Evolutionary conservation across 1,140 invertebrate species (phyloP), one percentile per base, ranked within the genome.

Genomic region (Lucilia cuprina): DNA sequence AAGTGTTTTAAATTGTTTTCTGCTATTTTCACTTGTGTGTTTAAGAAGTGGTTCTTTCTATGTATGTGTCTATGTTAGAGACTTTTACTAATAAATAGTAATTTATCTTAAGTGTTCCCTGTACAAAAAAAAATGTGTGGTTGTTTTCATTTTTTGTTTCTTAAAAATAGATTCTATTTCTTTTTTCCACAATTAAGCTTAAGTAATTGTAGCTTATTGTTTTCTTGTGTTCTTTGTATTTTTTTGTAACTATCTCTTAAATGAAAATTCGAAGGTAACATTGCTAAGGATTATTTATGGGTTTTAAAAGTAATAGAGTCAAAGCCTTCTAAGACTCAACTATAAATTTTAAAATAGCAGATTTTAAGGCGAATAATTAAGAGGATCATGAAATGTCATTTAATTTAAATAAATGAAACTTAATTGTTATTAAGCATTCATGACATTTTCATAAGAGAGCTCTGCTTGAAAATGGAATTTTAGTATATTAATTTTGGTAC

Each of bases 31-130:
- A 60, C 55, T 70, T 19, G 65, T 25, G 65, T 41, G 5, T n/a
- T n/a, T n/a, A n/a, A n/a, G n/a, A n/a, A n/a, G n/a, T n/a, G n/a
- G n/a, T n/a, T n/a, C n/a, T n/a, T n/a, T 10, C 19, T 25, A n/a
- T 13, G n/a, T 77, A 41, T 41, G 41, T 41, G 74, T 41, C 7
- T 34, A 17, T 17, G n/a, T 78, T 8, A 19, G 35, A 41, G 75
- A 4, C 34, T 30, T 30, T 78, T 9, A 41, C 14, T 78, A 80
- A 80, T 80, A 80, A 49, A 80, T 80, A 49, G 77, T 41, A 80
- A 80, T 80, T 50, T 80, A 80, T 50, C 77, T 80, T 25, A 80
- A 80, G 77, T 80, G 77, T 50, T 80, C 77, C 77, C 41, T 25
- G 12, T 49, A 21, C 19, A 47, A 49, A 47, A 80, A 49, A 14